These are phyloP conservation scores for Passerina amoena DNA, from an alignment of 2,113 vertebrate species.

Conservation along the genomic window DNA sequence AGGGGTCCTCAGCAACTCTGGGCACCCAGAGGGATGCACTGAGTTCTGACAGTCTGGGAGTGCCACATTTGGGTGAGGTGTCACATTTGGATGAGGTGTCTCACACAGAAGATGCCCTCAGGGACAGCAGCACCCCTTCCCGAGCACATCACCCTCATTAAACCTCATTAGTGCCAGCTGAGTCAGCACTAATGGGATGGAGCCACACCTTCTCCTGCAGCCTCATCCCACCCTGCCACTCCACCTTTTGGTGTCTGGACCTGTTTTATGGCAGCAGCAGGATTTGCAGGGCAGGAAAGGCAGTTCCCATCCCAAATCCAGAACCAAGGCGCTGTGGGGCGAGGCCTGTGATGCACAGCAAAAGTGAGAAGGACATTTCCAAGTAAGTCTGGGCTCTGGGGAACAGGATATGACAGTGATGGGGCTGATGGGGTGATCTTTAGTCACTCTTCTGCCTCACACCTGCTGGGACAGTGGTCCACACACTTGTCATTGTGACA, in stretches of 20 bases:
- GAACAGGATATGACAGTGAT: neutral
- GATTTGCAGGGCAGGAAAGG: neutral
- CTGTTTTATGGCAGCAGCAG: neutral
- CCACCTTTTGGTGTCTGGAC: neutral
- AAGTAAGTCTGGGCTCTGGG: neutral
- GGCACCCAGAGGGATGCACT: too few relatives aligned
- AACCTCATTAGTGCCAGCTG: neutral
- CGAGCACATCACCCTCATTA: neutral
- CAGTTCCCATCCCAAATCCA: rapidly evolving
- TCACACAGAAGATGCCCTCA: neutral
- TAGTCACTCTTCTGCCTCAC: neutral
- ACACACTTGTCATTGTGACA: neutral
- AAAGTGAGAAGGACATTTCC: rapidly evolving
- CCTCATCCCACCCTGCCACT: rapidly evolving
- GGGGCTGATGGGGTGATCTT: neutral
- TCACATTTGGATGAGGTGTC: neutral
- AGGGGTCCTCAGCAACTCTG: too few relatives aligned
- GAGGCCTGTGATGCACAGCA: neutral
- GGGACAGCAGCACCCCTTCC: neutral
- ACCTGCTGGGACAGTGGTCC: neutral
- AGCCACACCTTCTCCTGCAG: rapidly evolving
- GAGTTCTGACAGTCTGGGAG: too few relatives aligned
- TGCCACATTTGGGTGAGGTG: rapidly evolving
- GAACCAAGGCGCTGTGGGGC: rapidly evolving
- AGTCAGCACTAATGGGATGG: neutral